Evolutionary conservation across 2,888 invertebrate species (phyloP).

Genomic region (Sinotaia quadrata): DNA sequence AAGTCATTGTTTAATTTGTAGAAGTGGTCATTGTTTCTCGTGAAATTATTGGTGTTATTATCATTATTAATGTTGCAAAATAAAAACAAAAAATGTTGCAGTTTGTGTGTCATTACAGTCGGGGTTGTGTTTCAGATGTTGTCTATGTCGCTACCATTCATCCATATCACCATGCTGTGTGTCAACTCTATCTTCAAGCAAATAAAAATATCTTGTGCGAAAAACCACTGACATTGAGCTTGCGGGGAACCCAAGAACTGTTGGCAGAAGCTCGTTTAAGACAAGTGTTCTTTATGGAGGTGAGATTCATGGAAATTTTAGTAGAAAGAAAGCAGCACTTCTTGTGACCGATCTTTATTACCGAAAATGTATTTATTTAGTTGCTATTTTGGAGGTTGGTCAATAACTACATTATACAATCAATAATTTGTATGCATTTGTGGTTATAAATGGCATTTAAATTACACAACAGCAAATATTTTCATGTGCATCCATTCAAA

Average conservation of each 20-base stretch:
- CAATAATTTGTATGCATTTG: no score
- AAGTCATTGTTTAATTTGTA: no score
- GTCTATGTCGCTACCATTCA: constrained; percentile 88
- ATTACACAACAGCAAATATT: no score
- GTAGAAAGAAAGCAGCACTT: no score
- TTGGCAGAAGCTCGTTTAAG: constrained; percentile 79
- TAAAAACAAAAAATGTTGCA: background rate
- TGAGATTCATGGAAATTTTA: constrained; percentile 68
- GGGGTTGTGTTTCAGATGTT: constrained; percentile 81
- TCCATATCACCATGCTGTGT: constrained; percentile 81
- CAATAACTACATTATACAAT: no score
- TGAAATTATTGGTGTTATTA: no score
- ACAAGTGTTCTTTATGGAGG: constrained; percentile 78
- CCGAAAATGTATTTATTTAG: no score
- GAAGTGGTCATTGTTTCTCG: no score
- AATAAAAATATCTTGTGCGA: constrained; percentile 93
- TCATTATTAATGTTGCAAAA: background rate
- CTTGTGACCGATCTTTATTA: no score
- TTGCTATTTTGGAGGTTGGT: no score
- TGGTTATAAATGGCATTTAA: no score
- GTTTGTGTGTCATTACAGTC: background rate
- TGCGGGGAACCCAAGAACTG: constrained; percentile 81
- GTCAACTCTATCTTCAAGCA: constrained; percentile 82
- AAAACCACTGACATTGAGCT: constrained; percentile 88
- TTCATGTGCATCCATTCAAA: no score